Evolutionary conservation across 2,888 invertebrate species (phyloP).

Genomic region (Cremastobaeus sp.): DNA sequence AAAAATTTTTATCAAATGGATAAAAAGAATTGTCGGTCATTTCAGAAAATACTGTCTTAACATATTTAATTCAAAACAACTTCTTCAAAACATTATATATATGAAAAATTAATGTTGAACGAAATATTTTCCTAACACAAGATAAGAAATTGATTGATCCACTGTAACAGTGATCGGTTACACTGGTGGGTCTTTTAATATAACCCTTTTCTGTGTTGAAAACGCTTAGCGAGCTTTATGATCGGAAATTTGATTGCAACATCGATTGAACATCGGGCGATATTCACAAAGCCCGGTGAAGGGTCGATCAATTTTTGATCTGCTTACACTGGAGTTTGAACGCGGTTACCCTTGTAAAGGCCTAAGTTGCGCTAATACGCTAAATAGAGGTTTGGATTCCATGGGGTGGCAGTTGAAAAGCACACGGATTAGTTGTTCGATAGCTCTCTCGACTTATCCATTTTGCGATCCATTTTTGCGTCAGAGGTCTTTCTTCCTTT

Average conservation of each 20-base stretch:
- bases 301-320: constrained; percentile 53
- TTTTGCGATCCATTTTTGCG: constrained; percentile 49
- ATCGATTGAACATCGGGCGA: constrained; percentile 24
- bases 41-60: too few relatives aligned
- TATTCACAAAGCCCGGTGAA: constrained; percentile 27
- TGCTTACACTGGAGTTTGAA: constrained; percentile 46
- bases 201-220: too few relatives aligned
- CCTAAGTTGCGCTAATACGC: constrained; percentile 50
- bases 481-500: constrained; percentile 28
- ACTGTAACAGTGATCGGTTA: too few relatives aligned
- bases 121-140: too few relatives aligned
- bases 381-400: constrained; percentile 53
- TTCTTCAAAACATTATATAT: too few relatives aligned
- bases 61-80: too few relatives aligned
- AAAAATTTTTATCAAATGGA: too few relatives aligned
- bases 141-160: too few relatives aligned
- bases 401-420: constrained; percentile 42
- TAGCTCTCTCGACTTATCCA: constrained; percentile 47
- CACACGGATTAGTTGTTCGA: constrained; percentile 54
- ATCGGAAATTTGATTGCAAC: constrained; percentile 43
- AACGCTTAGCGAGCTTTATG: constrained; percentile 15
- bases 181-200: too few relatives aligned
- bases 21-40: too few relatives aligned
- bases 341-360: constrained; percentile 24
- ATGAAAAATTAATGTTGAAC: too few relatives aligned